phyloP scores from a whole-genome alignment of 2,888 invertebrate species.

The Melitaea athalia region DNA sequence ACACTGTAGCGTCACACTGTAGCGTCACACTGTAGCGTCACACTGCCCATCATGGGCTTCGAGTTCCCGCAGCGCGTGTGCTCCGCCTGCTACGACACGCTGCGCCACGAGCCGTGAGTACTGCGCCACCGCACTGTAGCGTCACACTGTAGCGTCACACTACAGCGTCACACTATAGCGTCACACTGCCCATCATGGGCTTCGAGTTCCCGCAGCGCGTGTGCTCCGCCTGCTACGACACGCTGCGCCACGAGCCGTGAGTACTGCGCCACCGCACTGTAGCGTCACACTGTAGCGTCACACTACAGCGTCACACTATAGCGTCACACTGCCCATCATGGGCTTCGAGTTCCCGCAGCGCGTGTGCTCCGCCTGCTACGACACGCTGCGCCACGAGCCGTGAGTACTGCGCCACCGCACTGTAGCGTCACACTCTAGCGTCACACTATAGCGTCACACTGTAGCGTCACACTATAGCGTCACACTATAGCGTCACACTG shows the following conservation, averaged over 20 bases:
- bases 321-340: constrained; percentile 98
- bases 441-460: no score
- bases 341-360: constrained; percentile 99
- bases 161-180: no score
- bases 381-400: constrained; percentile 92
- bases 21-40: no score
- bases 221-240: constrained; percentile 94
- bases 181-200: constrained; percentile 98
- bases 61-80: constrained; percentile 99
- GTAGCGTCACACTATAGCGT: no score
- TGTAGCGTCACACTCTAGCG: no score
- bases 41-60: constrained; percentile 97
- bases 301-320: no score
- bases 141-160: no score
- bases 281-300: no score
- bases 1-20: no score
- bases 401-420: constrained; percentile 74
- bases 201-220: constrained; percentile 99
- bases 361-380: constrained; percentile 96
- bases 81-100: constrained; percentile 91
- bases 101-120: constrained; percentile 93
- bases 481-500: no score
- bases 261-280: constrained; percentile 55
- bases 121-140: neutral
- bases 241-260: constrained; percentile 93